Evolutionary conservation across 2,888 invertebrate species (phyloP), one percentile per base, ranked within the genome.

Genomic region (Pocota personata): DNA sequence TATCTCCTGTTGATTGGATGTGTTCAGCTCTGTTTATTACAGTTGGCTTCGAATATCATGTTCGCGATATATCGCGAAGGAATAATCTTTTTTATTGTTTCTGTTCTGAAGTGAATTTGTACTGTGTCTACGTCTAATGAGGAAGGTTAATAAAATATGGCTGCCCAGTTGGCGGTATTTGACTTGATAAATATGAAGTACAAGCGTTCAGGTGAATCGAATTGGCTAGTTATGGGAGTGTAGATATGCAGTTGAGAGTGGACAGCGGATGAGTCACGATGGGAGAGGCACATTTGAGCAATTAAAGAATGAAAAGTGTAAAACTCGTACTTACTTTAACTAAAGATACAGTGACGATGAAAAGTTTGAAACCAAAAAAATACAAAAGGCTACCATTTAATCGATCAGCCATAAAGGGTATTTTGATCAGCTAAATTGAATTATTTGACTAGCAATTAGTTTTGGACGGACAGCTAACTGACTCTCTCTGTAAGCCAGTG

Each of bases 1-100:
- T 80, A 79, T 84, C 84, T 84, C 24, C 55, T 43, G 7, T 21
- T 55, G 78, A 60, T 77, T 58, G 67, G 30, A 5, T 77, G 58
- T 77, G 46, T 76, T 82, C 69, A 50, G 55, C 32, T 60, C 43
- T 46, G 46, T 69, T 72, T 57, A 32, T 57, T 67, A 48, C 77
- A 50, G 27, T 77, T 58, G 66, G 50, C 48, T 50, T 77, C 16
- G 19, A 30, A 32, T 77, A 60, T 67, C 46, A 35, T 50, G 21
- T 58, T 30, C 5, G 43, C 30, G 10, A 30, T 12, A 50, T 19
- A 7, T 46, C 8, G 3, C 10, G 12, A 10, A 21, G 21, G 35
- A 27, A 12, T 16, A 35, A 14, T 46, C 14, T 62, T 10, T 12
- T 62, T 46, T 30, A 46, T 46, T 62, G 46, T 6, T 62, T 62